These are phyloP conservation scores for Nebria salina DNA, from an alignment of 2,888 invertebrate genomes.

Conservation along the genomic window DNA sequence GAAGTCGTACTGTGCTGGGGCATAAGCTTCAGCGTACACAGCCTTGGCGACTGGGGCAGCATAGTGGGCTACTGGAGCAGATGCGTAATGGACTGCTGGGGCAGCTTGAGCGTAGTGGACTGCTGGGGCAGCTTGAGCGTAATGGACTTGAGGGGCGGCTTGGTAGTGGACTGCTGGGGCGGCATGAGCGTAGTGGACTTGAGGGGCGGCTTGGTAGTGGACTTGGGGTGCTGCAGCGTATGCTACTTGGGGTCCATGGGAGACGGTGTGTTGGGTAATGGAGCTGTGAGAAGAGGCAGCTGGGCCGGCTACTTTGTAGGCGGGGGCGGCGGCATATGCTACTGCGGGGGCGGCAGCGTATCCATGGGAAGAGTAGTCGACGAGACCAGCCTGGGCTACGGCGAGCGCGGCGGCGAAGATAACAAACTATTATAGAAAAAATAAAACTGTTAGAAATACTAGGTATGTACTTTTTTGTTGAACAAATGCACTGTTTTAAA, in stretches of 20 bases:
- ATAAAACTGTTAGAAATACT: no score
- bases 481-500: no score
- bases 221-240: conserved; percentile 38
- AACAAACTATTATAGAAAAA: conserved; percentile 51
- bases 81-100: not conserved
- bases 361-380: conserved; percentile 29
- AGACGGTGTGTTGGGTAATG: conserved; percentile 41
- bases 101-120: conserved; percentile 17
- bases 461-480: no score
- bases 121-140: conserved; percentile 45
- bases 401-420: conserved; percentile 53
- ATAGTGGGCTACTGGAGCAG: conserved; percentile 25
- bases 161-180: conserved; percentile 30
- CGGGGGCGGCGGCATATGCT: conserved; percentile 51
- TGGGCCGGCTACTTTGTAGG: conserved; percentile 33
- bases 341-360: conserved; percentile 47
- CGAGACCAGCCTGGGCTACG: conserved; percentile 41
- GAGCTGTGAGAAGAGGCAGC: conserved; percentile 25
- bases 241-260: conserved; percentile 37
- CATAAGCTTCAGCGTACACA: conserved; percentile 33
- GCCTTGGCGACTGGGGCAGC: conserved; percentile 52
- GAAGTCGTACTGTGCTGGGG: conserved; percentile 61
- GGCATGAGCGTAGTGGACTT: conserved; percentile 25
- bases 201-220: conserved; percentile 20
- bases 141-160: conserved; percentile 32